phyloP scores from a whole-genome alignment of 2,888 invertebrate genomes.

The Drosophila picticornis region DNA sequence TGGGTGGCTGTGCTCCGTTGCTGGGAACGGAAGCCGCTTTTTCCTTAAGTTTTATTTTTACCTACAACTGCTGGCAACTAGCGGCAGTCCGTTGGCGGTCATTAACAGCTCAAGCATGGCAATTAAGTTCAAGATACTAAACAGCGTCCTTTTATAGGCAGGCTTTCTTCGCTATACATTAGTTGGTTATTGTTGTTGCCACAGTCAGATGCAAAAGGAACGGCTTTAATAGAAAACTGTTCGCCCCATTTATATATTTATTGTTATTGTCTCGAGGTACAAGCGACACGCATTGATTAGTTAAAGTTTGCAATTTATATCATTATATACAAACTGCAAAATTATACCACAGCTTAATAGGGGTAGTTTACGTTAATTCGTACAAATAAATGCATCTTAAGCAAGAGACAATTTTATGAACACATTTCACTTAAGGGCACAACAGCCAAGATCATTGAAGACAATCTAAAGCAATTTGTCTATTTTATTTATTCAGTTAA shows the following conservation, averaged over 20 bases:
- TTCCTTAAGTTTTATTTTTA: slow-evolving; percentile 34
- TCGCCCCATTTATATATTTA: slow-evolving; percentile 19
- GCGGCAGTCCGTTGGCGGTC: slow-evolving; percentile 47
- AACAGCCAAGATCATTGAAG: background rate
- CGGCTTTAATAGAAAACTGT: slow-evolving; percentile 52
- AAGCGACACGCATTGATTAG: slow-evolving; percentile 19
- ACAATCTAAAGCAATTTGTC: background rate
- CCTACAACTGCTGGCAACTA: slow-evolving; percentile 20
- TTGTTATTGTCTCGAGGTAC: slow-evolving; percentile 4
- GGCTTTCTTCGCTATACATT: slow-evolving; percentile 6
- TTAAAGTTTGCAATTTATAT: too few species aligned
- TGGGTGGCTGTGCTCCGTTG: slow-evolving; percentile 29
- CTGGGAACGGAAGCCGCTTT: slow-evolving; percentile 77
- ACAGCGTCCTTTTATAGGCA: slow-evolving; percentile 41
- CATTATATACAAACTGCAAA: too few species aligned
- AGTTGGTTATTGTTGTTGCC: slow-evolving; percentile 3
- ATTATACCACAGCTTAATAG: too few species aligned
- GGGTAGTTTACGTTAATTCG: too few species aligned
- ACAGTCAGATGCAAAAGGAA: slow-evolving; percentile 24
- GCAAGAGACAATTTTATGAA: background rate
- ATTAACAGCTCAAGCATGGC: slow-evolving; percentile 64
- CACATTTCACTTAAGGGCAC: background rate
- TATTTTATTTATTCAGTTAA: background rate
- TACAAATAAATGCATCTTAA: too few species aligned
- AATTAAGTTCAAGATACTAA: slow-evolving; percentile 55